Evolutionary conservation across 2,113 vertebrate species (phyloP).

Genomic region (Kryptolebias marmoratus): DNA sequence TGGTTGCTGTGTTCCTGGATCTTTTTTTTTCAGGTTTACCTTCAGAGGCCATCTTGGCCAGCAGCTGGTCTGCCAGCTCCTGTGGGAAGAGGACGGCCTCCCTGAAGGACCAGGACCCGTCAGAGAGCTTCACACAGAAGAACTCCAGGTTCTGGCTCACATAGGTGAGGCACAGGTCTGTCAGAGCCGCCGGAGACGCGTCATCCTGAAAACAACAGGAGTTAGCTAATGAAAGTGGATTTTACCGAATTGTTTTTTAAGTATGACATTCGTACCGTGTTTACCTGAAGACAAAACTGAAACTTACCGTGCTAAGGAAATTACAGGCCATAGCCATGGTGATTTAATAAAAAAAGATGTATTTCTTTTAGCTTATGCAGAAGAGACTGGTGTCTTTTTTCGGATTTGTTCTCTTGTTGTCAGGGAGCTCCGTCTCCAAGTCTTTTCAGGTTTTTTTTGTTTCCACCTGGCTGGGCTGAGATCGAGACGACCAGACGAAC

Average conservation of each 20-base stretch:
- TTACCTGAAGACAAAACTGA: not conserved
- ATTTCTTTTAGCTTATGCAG: slow-evolving; percentile 22
- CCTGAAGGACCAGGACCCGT: slow-evolving; percentile 92
- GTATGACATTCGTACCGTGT: too few relatives aligned
- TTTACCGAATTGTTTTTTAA: not conserved
- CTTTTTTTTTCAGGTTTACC: slow-evolving; percentile 78
- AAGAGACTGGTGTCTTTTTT: not conserved
- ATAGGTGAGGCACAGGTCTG: slow-evolving; percentile 93
- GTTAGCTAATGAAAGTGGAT: not conserved
- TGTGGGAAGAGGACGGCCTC: slow-evolving; percentile 96
- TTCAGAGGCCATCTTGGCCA: slow-evolving; percentile 94
- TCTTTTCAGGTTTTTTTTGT: not conserved
- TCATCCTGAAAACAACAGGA: slow-evolving; percentile 84
- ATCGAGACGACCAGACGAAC: not conserved
- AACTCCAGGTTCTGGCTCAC: slow-evolving; percentile 91
- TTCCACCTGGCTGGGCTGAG: not conserved
- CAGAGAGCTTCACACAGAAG: slow-evolving; percentile 91
- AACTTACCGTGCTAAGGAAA: slow-evolving; percentile 68
- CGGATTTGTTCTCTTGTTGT: not conserved
- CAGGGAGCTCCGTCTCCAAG: not conserved
- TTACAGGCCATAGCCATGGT: slow-evolving; percentile 57
- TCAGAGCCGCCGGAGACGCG: slow-evolving; percentile 89
- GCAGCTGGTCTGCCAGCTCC: slow-evolving; percentile 94
- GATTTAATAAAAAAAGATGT: not conserved
- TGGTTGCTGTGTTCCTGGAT: not conserved